phyloP scores from a whole-genome alignment of 1,140 invertebrate genomes.

The Nebria ingens region DNA sequence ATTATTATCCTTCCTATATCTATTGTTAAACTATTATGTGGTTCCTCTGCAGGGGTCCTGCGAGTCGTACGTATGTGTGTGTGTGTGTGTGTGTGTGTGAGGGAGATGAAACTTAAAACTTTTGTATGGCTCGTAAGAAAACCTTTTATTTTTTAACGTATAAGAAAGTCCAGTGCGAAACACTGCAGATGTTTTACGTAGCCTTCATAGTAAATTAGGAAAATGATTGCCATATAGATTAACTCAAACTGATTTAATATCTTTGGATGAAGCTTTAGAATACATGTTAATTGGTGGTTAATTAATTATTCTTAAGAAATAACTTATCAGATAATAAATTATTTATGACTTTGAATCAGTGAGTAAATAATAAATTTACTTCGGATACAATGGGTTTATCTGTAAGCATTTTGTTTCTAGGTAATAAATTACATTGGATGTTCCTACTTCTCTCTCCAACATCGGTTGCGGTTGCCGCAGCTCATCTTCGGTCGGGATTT shows the following conservation, averaged over 20 bases:
- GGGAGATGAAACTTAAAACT: too few relatives aligned
- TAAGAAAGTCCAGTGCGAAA: too few relatives aligned
- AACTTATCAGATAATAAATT: constrained; percentile 4
- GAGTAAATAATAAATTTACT: background rate
- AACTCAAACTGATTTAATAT: background rate
- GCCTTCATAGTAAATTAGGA: too few relatives aligned
- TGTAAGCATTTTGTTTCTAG: constrained; percentile 3
- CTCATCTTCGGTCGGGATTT: background rate
- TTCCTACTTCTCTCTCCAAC: background rate
- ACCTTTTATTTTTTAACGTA: too few relatives aligned
- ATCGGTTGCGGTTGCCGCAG: background rate
- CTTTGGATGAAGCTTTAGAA: background rate
- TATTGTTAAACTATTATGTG: too few relatives aligned
- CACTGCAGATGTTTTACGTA: too few relatives aligned
- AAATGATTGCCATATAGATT: too few relatives aligned
- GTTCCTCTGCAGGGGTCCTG: too few relatives aligned
- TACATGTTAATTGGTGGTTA: background rate
- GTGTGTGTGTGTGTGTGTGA: too few relatives aligned
- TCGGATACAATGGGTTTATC: constrained; percentile 2
- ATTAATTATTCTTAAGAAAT: background rate
- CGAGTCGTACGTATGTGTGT: too few relatives aligned
- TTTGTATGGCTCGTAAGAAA: too few relatives aligned
- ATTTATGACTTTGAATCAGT: background rate
- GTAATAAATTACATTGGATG: constrained; percentile 1
- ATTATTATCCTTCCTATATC: too few relatives aligned